phyloP scores from a whole-genome alignment of 92 coral and sea anemone species.

The Phenganax subtilis region DNA sequence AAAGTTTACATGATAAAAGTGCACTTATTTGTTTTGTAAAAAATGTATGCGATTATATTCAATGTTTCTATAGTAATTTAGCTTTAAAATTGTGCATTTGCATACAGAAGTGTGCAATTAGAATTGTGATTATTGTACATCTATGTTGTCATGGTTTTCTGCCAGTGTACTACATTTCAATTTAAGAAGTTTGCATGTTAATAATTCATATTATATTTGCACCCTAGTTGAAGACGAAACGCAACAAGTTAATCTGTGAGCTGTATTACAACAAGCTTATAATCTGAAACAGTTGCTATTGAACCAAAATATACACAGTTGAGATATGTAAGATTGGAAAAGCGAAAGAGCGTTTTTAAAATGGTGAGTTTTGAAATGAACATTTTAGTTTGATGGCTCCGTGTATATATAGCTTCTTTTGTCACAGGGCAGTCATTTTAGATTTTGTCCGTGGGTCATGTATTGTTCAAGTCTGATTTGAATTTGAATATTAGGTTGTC shows the following conservation, averaged over 20 bases:
- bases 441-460: too few species aligned
- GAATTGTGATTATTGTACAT: neutral
- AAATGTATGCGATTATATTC: too few species aligned
- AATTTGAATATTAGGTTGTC: too few species aligned
- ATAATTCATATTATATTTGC: neutral
- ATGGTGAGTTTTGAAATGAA: neutral
- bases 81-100: neutral
- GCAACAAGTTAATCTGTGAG: neutral
- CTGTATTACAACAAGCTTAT: neutral
- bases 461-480: too few species aligned
- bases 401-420: too few species aligned
- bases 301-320: neutral
- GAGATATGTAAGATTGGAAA: neutral
- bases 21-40: too few species aligned
- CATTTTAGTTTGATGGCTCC: too few species aligned
- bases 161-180: neutral
- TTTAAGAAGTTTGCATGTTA: neutral
- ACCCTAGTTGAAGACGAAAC: neutral
- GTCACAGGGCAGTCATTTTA: too few species aligned
- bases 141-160: slow-evolving; percentile 7
- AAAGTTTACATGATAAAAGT: too few species aligned
- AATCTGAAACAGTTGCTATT: neutral
- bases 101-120: neutral
- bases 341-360: neutral
- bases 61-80: too few species aligned